Evolutionary conservation across 30 jellyfish, hydroid and myxozoan species (phyloP).

Genomic region (Aurelia sp.): DNA sequence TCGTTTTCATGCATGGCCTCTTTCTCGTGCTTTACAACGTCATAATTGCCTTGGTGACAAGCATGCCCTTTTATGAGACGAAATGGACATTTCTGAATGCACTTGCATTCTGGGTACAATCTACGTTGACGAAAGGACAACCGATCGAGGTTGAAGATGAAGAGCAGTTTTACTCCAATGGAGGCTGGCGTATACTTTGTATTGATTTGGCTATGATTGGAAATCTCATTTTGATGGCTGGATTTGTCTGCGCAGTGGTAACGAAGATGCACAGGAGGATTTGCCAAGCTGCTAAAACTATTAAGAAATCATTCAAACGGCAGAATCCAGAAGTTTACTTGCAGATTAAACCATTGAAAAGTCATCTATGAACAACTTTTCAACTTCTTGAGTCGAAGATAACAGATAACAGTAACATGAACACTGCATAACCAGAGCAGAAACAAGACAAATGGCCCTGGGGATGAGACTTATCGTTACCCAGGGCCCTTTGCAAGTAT

Average conservation of each 20-base stretch:
- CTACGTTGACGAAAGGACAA: constrained; percentile 33
- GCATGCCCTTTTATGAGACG: constrained; percentile 33
- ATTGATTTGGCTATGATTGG: constrained; percentile 39
- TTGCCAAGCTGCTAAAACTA: constrained; percentile 50
- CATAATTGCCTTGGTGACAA: constrained; percentile 32
- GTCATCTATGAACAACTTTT: constrained; percentile 10
- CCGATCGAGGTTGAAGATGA: constrained; percentile 1
- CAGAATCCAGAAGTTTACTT: constrained; percentile 57
- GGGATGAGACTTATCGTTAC: too few species aligned
- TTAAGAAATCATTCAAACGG: constrained; percentile 29
- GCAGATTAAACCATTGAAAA: constrained; percentile 46
- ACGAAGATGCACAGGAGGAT: constrained; percentile 9
- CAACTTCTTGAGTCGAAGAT: too few species aligned
- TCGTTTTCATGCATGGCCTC: constrained; percentile 20
- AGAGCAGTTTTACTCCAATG: constrained; percentile 25
- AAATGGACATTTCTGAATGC: constrained; percentile 60
- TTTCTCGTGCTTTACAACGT: constrained; percentile 32
- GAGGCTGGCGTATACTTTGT: constrained; percentile 72
- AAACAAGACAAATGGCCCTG: too few species aligned
- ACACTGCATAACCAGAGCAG: too few species aligned
- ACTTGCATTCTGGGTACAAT: constrained; percentile 36
- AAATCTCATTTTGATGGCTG: constrained; percentile 13
- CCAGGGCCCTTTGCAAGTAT: too few species aligned
- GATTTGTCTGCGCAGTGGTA: constrained; percentile 46
- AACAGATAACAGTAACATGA: too few species aligned